Conservation (phyloP, 2,797 vertebrate genomes). For the Craterocephalus amniculus region DNA sequence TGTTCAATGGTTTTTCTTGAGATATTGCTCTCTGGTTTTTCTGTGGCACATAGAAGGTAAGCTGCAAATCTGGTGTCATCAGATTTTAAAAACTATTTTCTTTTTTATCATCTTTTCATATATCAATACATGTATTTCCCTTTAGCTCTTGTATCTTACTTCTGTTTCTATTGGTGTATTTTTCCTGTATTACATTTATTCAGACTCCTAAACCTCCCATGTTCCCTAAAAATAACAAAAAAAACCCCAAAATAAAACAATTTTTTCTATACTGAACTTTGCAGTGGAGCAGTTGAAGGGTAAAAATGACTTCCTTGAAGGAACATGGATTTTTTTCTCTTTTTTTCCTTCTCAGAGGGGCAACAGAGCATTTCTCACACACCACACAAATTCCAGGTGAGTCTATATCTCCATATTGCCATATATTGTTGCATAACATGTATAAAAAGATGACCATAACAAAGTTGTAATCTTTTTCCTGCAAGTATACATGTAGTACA, state of each 20-base stretch:
- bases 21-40: constrained; percentile 46
- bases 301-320: constrained; percentile 61
- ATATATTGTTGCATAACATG: neutral
- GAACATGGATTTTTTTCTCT: constrained; percentile 34
- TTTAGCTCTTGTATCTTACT: neutral
- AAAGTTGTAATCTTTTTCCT: neutral
- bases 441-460: neutral
- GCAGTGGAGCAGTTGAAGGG: constrained; percentile 27
- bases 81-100: constrained; percentile 28
- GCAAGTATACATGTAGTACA: neutral
- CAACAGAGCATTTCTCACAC: constrained; percentile 50
- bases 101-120: constrained; percentile 23
- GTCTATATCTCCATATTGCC: constrained; percentile 6
- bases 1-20: constrained; percentile 46
- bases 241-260: neutral
- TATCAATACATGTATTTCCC: neutral
- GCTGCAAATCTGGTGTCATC: constrained; percentile 43
- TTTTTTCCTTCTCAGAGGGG: constrained; percentile 35
- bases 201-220: constrained; percentile 3
- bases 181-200: constrained; percentile 6
- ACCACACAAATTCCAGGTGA: neutral
- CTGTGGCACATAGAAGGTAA: constrained; percentile 29
- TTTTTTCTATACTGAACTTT: constrained; percentile 12
- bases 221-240: constrained; percentile 4
- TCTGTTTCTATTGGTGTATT: constrained; percentile 5